Base-by-base conservation (phyloP, 2,113 vertebrate genomes). In the Rhinoderma darwinii region DNA sequence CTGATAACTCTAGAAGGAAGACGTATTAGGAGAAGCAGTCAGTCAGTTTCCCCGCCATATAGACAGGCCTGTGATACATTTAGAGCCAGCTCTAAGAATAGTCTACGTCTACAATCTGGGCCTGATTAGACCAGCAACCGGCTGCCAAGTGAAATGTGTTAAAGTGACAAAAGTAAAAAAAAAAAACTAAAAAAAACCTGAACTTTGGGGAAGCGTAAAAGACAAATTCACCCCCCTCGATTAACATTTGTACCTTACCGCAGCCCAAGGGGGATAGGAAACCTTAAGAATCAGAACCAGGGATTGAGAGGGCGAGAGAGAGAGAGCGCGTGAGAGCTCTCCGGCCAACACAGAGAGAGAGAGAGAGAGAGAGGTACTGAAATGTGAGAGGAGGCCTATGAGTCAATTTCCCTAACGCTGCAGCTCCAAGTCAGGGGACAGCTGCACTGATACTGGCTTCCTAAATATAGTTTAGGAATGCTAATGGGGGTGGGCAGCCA, bases 381-480 rank as follows among this genome's bases (percentile, higher is more conserved):
- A 90, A 91, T 63, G 61, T 91, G 90, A 94, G 89, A 93, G 94
- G 92, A 88, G 75, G 86, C 88, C 89, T 89, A 11, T 87, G 89
- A 89, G 89, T 77, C 89, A 83, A 87, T 94, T 93, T 93, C 91
- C 91, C 93, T 92, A 93, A 90, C 43, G 68, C 20, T 88, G 83
- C 89, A 72, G 73, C 86, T 83, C 91, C 87, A 87, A 72, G 90
- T 86, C 70, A 89, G 32, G 90, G 92, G 95, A 96, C 96, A 97
- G 96, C 96, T 97, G 96, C 92, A 91, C 90, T 87, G 93, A 95
- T 94, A 94, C 77, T 78, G 88, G 88, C 90, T 86, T 90, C 91
- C 93, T 96, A 96, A 96, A 97, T 96, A 95, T 96, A 97, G 94
- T 89, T 35, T 0, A 90, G 88, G 93, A 93, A 93, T 93, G 92